phyloP scores from a whole-genome alignment of 2,888 invertebrate genomes.

The Cantharis lateralis region DNA sequence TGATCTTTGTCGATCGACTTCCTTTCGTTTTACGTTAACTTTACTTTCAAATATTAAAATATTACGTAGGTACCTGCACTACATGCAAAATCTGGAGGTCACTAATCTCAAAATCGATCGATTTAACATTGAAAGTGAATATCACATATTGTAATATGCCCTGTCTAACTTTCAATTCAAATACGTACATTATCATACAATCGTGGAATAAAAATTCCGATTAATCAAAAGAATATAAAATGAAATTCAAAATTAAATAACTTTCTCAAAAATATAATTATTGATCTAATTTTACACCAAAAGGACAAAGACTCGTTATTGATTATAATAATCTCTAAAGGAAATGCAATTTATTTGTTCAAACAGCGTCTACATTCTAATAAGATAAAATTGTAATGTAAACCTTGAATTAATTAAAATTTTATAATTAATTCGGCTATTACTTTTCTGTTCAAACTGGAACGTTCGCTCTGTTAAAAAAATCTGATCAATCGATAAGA shows the following conservation, averaged over 20 bases:
- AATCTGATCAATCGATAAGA: neutral
- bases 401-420: neutral
- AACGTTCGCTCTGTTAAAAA: neutral
- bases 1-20: neutral
- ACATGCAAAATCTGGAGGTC: neutral
- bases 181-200: neutral
- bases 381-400: neutral
- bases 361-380: neutral
- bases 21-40: neutral
- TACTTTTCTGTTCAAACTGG: neutral
- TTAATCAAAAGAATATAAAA: neutral
- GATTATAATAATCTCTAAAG: neutral
- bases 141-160: neutral
- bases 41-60: neutral
- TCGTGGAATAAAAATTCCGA: neutral
- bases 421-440: neutral
- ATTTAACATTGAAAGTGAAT: neutral
- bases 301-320: neutral
- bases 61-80: neutral
- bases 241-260: neutral
- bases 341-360: neutral
- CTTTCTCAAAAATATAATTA: neutral
- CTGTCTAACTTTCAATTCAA: neutral
- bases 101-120: neutral
- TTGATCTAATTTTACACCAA: neutral